These are phyloP conservation scores for Zosterops hypoxanthus DNA, from an alignment of 2,113 vertebrate genomes.

Conservation along the genomic window DNA sequence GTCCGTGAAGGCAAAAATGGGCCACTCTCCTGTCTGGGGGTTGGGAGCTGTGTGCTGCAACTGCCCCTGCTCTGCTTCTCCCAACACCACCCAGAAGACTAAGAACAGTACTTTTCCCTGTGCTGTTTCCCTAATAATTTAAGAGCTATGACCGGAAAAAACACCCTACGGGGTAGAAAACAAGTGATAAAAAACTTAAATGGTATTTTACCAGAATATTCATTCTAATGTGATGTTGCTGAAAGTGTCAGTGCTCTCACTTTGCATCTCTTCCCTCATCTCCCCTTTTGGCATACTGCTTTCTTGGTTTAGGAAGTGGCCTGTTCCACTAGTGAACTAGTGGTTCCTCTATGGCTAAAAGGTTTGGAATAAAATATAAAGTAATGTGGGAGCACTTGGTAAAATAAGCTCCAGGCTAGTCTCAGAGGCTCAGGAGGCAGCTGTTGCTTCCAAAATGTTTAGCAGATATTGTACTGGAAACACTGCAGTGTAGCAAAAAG, in stretches of 20 bases:
- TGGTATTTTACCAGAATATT: background rate
- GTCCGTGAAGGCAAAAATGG: background rate
- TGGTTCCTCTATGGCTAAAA: background rate
- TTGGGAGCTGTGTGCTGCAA: background rate
- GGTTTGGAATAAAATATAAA: background rate
- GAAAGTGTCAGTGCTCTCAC: background rate
- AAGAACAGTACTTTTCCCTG: background rate
- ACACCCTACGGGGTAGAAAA: background rate
- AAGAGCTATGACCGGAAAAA: background rate
- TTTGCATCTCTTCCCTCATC: background rate
- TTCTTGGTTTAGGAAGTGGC: background rate
- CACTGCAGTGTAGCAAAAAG: background rate
- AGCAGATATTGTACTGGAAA: background rate
- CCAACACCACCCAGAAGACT: background rate
- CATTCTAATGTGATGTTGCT: background rate
- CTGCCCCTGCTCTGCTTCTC: background rate
- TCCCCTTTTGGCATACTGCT: background rate
- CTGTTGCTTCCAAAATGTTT: background rate
- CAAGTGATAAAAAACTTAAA: background rate
- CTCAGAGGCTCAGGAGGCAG: background rate
- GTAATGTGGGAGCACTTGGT: background rate
- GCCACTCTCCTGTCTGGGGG: background rate
- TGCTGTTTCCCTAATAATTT: background rate
- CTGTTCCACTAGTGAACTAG: background rate
- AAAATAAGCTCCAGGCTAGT: background rate